Evolutionary conservation across 2,113 vertebrate genomes (phyloP).

Genomic region (Mesembrinibis cayennensis): DNA sequence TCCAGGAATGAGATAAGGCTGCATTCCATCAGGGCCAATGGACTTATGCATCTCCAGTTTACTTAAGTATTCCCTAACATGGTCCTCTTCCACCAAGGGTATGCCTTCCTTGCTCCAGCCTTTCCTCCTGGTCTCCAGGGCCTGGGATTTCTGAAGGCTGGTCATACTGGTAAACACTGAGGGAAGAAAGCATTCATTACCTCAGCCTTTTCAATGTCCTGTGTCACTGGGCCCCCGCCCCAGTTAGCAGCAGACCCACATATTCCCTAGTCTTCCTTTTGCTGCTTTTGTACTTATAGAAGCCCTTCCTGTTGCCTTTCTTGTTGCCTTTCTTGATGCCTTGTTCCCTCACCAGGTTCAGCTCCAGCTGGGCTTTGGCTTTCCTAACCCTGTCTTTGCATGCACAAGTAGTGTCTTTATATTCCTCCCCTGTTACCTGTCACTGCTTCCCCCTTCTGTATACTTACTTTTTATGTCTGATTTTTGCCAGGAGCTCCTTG

Average conservation of each 20-base stretch:
- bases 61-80: neutral
- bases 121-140: neutral
- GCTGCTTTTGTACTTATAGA: neutral
- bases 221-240: too few species aligned
- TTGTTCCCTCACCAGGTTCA: neutral
- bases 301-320: neutral
- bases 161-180: neutral
- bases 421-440: neutral
- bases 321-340: neutral
- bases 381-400: neutral
- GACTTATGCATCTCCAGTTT: neutral
- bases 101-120: neutral
- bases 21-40: neutral
- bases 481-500: neutral
- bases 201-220: neutral
- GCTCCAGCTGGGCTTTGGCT: neutral
- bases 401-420: neutral
- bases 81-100: neutral
- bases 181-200: neutral
- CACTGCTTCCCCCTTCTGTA: neutral
- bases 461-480: neutral
- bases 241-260: neutral
- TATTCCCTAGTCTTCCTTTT: neutral
- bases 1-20: neutral
- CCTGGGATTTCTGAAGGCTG: neutral